Evolutionary conservation across 2,888 invertebrate genomes (phyloP).

Genomic region (Ctena decussata): DNA sequence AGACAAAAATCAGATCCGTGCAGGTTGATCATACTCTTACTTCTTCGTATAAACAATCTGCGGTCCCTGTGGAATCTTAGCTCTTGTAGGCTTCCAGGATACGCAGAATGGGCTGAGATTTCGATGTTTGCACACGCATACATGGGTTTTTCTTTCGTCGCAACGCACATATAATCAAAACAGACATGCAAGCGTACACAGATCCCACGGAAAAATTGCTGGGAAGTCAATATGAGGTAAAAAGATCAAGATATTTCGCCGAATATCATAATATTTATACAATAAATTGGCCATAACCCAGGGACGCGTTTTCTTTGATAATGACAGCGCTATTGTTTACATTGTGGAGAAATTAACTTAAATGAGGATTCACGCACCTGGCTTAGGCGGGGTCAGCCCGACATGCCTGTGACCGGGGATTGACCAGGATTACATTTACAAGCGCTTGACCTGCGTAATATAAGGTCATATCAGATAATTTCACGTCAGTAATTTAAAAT

Average conservation of each 20-base stretch:
- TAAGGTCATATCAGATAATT: slow-evolving; percentile 58
- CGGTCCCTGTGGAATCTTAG: no score
- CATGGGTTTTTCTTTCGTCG: not conserved
- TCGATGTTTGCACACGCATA: no score
- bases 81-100: no score
- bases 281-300: slow-evolving; percentile 53
- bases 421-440: slow-evolving; percentile 38
- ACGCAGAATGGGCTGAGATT: no score
- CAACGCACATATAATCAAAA: not conserved
- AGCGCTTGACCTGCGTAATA: slow-evolving; percentile 59
- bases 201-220: not conserved
- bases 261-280: slow-evolving; percentile 63
- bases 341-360: slow-evolving; percentile 45
- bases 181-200: not conserved
- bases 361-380: slow-evolving; percentile 10
- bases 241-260: slow-evolving; percentile 33
- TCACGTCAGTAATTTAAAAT: slow-evolving; percentile 55
- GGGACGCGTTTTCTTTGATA: slow-evolving; percentile 24
- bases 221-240: slow-evolving; percentile 10
- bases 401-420: slow-evolving; percentile 28
- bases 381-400: slow-evolving; percentile 6
- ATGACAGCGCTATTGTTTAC: slow-evolving; percentile 52
- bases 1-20: no score
- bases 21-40: no score
- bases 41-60: no score